Evolutionary conservation across 2,888 invertebrate genomes (phyloP), one percentile per base, ranked within the genome.

Genomic region (Eilema sororculum): DNA sequence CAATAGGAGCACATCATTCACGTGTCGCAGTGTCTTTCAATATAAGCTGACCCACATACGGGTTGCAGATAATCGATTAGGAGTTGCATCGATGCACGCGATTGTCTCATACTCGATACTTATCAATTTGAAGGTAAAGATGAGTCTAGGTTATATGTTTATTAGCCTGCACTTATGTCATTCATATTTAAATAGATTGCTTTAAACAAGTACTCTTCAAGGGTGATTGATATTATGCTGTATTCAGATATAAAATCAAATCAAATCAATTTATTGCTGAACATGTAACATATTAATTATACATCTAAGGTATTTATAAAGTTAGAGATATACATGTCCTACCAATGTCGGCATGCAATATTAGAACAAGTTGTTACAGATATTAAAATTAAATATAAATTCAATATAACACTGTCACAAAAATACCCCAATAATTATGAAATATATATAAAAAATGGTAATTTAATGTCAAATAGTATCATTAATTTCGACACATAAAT

Each of bases 11-110:
- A 65, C 52, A 74, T 65, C 77, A 74, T 58, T 79, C 79, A 83
- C 82, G 79, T 82, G 75, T 80, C 80, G 77, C 77, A 79, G 82
- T 84, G 82, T 84, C 87, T 86, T 87, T 85, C 84, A 85, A 87
- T 87, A 84, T 77, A 72, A 73, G 72, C 78, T 79, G 87, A 87
- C 87, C 87, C 85, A 87, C 82, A 87, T 87, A 69, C 75, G 69
- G 37, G 65, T 67, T 79, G 75, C 81, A 76, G 80, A 79, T 76
- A 81, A 78, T 79, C 87, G 87, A 88, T 88, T 87, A 81, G 79
- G 74, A 75, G 80, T 85, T 85, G 86, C 86, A 87, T 83, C 83
- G 78, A 78, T 84, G 85, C 89, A 89, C 86, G 88, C 88, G 85
- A 89, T 84, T 72, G 73, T 75, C 80, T 78, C 76, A 81, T 83